phyloP scores from a whole-genome alignment of 2,888 invertebrate genomes.

The Eubasilissa splendida region DNA sequence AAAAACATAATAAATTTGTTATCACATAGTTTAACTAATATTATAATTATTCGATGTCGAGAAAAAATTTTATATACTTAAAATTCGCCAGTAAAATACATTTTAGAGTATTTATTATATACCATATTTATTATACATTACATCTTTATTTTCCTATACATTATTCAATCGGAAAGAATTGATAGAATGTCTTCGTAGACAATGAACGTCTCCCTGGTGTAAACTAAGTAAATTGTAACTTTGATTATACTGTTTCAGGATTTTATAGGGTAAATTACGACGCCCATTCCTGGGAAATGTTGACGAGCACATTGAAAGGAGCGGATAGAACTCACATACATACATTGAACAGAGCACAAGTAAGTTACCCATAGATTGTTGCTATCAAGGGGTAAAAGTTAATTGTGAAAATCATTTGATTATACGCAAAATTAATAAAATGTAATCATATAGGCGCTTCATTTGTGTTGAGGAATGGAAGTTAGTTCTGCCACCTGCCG shows the following conservation, averaged over 20 bases:
- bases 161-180: not conserved
- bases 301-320: conserved; percentile 66
- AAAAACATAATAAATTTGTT: conserved; percentile 65
- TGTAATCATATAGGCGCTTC: too few species aligned
- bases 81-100: not conserved
- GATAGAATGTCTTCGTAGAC: not conserved
- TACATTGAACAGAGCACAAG: conserved; percentile 82
- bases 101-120: not conserved
- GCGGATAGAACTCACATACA: conserved; percentile 69
- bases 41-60: not conserved
- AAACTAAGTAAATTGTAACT: too few species aligned
- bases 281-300: conserved; percentile 71
- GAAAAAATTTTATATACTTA: not conserved
- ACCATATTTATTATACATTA: not conserved
- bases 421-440: too few species aligned
- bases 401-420: too few species aligned
- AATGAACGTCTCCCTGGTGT: not conserved
- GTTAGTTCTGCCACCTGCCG: too few species aligned
- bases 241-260: conserved; percentile 65
- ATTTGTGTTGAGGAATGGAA: too few species aligned
- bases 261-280: conserved; percentile 81
- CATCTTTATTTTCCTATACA: not conserved
- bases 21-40: conserved; percentile 68
- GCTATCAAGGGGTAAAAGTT: not conserved
- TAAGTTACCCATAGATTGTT: conserved; percentile 61